A percentile compares a stretch with the other conserved stretches of the same genome.
Conservation (phyloP, 2,797 vertebrate genomes). For the Artibeus lituratus region DNA sequence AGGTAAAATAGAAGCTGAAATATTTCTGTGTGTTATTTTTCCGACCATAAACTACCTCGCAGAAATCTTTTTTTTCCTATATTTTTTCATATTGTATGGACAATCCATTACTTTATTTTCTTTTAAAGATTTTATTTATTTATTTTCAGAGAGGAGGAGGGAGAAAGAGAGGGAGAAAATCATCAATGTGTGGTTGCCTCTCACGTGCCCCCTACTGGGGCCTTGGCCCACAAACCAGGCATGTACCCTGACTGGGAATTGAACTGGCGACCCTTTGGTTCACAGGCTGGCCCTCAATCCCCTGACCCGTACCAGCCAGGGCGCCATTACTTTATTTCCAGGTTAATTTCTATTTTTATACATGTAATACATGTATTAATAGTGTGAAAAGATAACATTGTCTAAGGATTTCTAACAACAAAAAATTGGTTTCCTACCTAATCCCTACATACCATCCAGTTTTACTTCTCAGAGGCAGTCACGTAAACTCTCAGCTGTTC, state of each 20-base stretch:
- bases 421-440: not conserved
- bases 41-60: not conserved
- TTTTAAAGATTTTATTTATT: too few species aligned
- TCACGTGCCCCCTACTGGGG: too few species aligned
- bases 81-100: not conserved
- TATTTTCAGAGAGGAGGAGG: too few species aligned
- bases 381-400: not conserved
- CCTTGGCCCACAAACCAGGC: too few species aligned
- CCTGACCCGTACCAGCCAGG: too few species aligned
- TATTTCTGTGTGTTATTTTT: not conserved
- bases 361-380: not conserved
- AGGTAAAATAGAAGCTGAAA: constrained; percentile 14
- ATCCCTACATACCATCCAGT: not conserved
- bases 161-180: too few species aligned
- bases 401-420: not conserved
- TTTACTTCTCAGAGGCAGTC: not conserved
- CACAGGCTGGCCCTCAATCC: too few species aligned
- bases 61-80: not conserved
- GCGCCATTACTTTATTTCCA: not conserved
- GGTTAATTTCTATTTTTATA: constrained; percentile 19
- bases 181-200: too few species aligned
- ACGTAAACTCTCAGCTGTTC: not conserved
- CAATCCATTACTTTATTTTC: not conserved
- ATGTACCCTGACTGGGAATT: too few species aligned
- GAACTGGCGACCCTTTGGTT: too few species aligned